A percentile compares a stretch with the other conserved stretches of the same genome.
Evolutionary conservation across 2,888 invertebrate species (phyloP).

Genomic region (Orthosia gracilis): DNA sequence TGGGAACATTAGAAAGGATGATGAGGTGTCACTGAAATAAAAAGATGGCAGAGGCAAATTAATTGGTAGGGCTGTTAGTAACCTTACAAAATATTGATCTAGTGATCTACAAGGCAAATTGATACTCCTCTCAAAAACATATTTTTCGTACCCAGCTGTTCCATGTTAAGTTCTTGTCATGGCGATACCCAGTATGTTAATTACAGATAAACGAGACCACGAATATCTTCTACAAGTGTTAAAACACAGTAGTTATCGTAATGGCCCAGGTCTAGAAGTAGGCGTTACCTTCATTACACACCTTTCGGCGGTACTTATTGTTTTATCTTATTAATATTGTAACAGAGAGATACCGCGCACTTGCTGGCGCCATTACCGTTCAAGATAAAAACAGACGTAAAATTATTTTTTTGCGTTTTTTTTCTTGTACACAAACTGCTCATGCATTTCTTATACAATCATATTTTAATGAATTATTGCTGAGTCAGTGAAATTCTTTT

Average conservation of each 20-base stretch:
- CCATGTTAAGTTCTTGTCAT: constrained; percentile 18
- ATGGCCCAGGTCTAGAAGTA: constrained; percentile 40
- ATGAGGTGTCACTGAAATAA: constrained; percentile 5
- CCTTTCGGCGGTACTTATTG: constrained; percentile 49
- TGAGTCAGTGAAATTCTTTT: neutral
- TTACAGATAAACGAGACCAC: constrained; percentile 42
- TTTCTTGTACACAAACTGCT: neutral
- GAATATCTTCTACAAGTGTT: constrained; percentile 47
- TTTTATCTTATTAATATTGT: constrained; percentile 58
- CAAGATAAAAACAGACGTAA: constrained; percentile 42
- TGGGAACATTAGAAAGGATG: no score
- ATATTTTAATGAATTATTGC: neutral
- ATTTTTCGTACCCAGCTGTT: constrained; percentile 40
- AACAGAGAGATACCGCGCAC: constrained; percentile 53
- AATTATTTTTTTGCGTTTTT: neutral
- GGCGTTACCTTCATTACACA: constrained; percentile 56
- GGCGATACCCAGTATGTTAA: constrained; percentile 53
- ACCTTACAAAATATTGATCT: neutral
- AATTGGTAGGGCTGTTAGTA: constrained; percentile 4
- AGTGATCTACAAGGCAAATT: constrained; percentile 33
- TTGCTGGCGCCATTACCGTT: constrained; percentile 55
- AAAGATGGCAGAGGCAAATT: neutral
- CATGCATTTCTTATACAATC: constrained; percentile 2
- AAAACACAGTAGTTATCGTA: constrained; percentile 45
- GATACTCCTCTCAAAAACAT: constrained; percentile 32